phyloP scores from a whole-genome alignment of 1,140 invertebrate species.

The Ptiloglossa arizonensis region DNA sequence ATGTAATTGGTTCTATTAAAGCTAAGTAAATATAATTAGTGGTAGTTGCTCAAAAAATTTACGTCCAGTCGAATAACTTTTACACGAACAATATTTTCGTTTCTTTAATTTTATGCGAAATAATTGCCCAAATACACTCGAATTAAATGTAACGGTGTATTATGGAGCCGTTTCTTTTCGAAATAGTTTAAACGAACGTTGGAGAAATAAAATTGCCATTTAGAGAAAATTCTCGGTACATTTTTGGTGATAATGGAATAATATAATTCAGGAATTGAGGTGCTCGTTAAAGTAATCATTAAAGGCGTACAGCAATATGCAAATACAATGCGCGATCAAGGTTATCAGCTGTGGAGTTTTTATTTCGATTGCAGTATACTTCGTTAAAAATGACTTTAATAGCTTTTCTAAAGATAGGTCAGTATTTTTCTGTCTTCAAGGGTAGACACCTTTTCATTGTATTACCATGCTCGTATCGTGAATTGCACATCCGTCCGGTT shows the following conservation, averaged over 20 bases:
- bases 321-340: slow-evolving; percentile 15
- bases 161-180: too few species aligned
- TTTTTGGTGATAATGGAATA: neutral
- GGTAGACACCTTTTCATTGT: slow-evolving; percentile 7
- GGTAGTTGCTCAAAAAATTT: too few species aligned
- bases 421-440: slow-evolving; percentile 20
- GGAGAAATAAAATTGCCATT: too few species aligned
- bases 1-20: too few species aligned
- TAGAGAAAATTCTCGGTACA: slow-evolving; percentile 13
- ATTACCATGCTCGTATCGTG: neutral
- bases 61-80: too few species aligned
- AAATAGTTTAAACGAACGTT: too few species aligned
- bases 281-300: slow-evolving; percentile 17
- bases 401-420: neutral
- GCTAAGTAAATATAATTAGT: too few species aligned
- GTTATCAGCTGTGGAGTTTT: slow-evolving; percentile 26
- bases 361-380: slow-evolving; percentile 12
- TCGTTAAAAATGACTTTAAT: neutral
- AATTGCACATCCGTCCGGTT: slow-evolving; percentile 8
- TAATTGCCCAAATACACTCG: too few species aligned
- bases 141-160: too few species aligned
- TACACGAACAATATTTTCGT: too few species aligned
- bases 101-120: too few species aligned
- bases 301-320: neutral
- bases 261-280: neutral